Percentiles rank a stretch among this genome's conserved stretches.
phyloP scores from a whole-genome alignment of 2,797 vertebrate genomes.

The Triplophysa yarkandensis region DNA sequence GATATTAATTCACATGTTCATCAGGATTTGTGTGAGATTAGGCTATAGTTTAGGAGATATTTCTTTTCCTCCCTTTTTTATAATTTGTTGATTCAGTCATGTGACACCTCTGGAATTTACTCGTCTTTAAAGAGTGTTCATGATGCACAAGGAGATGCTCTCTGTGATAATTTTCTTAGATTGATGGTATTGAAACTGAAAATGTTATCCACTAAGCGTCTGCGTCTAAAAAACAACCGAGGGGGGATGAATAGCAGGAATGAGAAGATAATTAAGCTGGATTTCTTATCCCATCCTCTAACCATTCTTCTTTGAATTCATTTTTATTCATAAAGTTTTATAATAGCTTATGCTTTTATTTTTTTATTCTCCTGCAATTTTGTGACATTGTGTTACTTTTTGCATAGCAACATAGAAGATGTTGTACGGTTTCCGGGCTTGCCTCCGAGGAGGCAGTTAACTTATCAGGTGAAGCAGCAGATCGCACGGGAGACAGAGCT shows the following conservation, averaged over 20 bases:
- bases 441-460: constrained; percentile 84
- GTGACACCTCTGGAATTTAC: constrained; percentile 9
- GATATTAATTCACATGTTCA: constrained; percentile 5
- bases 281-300: not conserved
- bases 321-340: not conserved
- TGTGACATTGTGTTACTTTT: constrained; percentile 8
- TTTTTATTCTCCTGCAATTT: not conserved
- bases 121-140: constrained; percentile 8
- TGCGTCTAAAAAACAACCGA: not conserved
- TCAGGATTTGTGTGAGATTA: constrained; percentile 21
- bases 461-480: constrained; percentile 95
- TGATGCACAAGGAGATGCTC: constrained; percentile 14
- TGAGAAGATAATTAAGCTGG: constrained; percentile 8
- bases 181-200: constrained; percentile 7
- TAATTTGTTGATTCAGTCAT: constrained; percentile 25
- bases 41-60: constrained; percentile 22
- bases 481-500: constrained; percentile 90
- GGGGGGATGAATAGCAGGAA: not conserved
- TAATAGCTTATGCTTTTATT: not conserved
- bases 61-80: not conserved
- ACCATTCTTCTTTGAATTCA: not conserved
- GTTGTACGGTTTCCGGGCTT: constrained; percentile 85
- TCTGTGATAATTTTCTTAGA: constrained; percentile 11
- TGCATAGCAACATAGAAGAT: constrained; percentile 83
- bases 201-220: constrained; percentile 1